Conservation (phyloP, 2,113 vertebrate genomes). For the Hemiprocne comata region DNA sequence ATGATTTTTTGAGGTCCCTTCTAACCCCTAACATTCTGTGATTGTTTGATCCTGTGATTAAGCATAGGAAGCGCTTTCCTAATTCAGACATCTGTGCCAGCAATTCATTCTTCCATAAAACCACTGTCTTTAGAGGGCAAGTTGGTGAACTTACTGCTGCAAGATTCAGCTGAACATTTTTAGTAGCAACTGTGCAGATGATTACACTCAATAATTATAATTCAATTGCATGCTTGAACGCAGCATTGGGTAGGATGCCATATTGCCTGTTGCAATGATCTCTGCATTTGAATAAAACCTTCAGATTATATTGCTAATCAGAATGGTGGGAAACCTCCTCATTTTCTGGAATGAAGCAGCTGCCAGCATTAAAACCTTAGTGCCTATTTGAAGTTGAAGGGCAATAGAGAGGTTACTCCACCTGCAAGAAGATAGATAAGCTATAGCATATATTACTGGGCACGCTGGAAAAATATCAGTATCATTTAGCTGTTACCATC, state of each 20-base stretch:
- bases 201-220: not conserved
- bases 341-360: conserved; percentile 24
- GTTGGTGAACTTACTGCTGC: not conserved
- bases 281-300: conserved; percentile 29
- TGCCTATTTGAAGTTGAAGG: not conserved
- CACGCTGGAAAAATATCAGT: not conserved
- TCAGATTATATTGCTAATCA: conserved; percentile 4
- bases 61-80: not conserved
- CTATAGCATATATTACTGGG: not conserved
- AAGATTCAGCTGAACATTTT: not conserved
- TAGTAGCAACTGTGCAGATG: not conserved
- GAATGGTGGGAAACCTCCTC: not conserved
- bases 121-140: not conserved
- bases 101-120: not conserved
- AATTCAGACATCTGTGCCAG: not conserved
- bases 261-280: not conserved
- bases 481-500: not conserved
- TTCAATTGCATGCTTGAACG: not conserved
- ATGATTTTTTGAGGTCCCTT: too few species aligned
- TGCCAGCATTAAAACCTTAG: conserved; percentile 18
- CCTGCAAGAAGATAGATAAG: not conserved
- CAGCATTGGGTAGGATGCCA: not conserved
- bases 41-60: not conserved
- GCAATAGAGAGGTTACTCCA: not conserved
- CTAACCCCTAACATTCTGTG: too few species aligned